Base-by-base conservation (phyloP, 1,140 invertebrate genomes). In the Rhysida immarginata region DNA sequence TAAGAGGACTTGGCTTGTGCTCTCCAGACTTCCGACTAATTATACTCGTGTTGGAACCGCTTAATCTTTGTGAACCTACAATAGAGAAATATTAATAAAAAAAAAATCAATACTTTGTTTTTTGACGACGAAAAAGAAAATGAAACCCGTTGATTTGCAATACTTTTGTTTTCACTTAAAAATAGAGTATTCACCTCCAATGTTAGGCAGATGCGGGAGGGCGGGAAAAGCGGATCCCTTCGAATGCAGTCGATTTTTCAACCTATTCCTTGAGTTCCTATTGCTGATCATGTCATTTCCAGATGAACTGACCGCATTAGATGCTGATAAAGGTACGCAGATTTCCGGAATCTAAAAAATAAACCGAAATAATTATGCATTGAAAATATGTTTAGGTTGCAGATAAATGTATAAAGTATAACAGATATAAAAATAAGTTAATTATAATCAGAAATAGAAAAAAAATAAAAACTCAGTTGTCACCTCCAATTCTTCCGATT, bases 1-100 rank as follows among this genome's bases (percentile, higher is more conserved):
- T n/a, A 44, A 45, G 5, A 24, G 35, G 3, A 44, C 11, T 16
- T 5, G 23, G 53, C 66, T 84, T 84, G 26, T 85, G 67, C 67
- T 87, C 82, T 0, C 78, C 84, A 44, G 86, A 84, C 21, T 81
- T 73, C 42, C 77, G 74, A 60, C 84, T 85, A 16, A 85, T 66
- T 54, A 85, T 81, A 1, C 77, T 77, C 14, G 83, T 79, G 29
- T 44, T 64, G 26, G 62, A 51, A 18, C 62, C 61, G 56, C 62
- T 57, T 52, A 63, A 44, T 23, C 21, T 24, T 16, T 21, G 42
- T 2, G 27, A 8, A 18, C 29, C 56, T 51, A 18, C 27, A 45
- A 56, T 0, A 57, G 16, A 54, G 16, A 41, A 57, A 54, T n/a
- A n/a, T n/a, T n/a, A n/a, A n/a, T n/a, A n/a, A 35, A 35, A 35